Conservation (phyloP, 2,113 vertebrate species). For the Daubentonia madagascariensis region DNA sequence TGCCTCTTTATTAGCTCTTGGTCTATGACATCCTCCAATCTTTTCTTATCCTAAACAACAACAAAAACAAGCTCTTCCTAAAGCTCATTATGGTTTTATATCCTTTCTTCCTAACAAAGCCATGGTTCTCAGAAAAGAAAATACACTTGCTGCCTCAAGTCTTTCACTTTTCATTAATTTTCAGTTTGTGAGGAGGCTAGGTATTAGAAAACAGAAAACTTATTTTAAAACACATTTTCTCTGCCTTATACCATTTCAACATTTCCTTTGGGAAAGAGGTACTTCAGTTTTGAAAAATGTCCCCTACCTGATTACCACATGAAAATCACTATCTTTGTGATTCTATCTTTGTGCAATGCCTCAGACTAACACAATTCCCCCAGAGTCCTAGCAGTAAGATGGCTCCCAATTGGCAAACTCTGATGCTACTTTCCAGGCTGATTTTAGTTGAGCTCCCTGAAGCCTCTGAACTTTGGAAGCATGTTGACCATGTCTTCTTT, state of each 20-base stretch:
- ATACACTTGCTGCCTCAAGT: neutral
- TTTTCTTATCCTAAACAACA: neutral
- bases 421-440: neutral
- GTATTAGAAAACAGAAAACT: neutral
- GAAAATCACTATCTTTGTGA: neutral
- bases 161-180: slow-evolving; percentile 4
- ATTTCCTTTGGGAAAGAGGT: neutral
- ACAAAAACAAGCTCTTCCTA: neutral
- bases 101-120: neutral
- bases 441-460: neutral
- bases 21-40: neutral
- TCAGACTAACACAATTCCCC: neutral
- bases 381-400: neutral
- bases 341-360: neutral
- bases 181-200: neutral
- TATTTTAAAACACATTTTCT: neutral
- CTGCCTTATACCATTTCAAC: neutral
- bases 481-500: neutral
- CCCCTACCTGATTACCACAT: neutral
- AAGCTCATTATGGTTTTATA: neutral
- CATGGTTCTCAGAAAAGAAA: neutral
- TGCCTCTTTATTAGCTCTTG: neutral
- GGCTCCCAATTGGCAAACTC: neutral
- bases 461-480: neutral
- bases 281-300: slow-evolving; percentile 26